These are phyloP conservation scores for Oxyteleia sp. DNA, from an alignment of 2,888 invertebrate genomes.

Conservation along the genomic window DNA sequence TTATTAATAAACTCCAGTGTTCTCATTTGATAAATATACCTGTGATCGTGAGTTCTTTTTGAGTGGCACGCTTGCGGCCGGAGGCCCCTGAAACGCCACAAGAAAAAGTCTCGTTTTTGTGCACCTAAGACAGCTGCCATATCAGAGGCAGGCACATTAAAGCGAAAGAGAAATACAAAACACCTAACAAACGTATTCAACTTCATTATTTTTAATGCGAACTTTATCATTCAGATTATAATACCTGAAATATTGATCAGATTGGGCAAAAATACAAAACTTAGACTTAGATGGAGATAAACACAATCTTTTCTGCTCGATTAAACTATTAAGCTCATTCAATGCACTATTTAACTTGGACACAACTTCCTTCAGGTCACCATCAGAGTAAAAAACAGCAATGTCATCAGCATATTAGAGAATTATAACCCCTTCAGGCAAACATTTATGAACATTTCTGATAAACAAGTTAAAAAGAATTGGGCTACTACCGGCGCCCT, in stretches of 20 bases:
- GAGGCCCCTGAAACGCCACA: too few species aligned
- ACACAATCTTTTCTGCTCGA: not conserved
- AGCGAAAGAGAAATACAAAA: too few species aligned
- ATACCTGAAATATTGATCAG: not conserved
- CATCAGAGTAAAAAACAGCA: not conserved
- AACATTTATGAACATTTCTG: not conserved
- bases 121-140: too few species aligned
- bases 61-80: too few species aligned
- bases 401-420: not conserved
- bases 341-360: not conserved
- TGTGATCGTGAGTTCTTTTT: too few species aligned
- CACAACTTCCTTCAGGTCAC: not conserved
- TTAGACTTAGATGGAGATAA: not conserved
- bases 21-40: too few species aligned
- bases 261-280: not conserved
- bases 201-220: not conserved
- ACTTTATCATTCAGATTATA: not conserved
- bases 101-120: too few species aligned
- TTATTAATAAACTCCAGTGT: too few species aligned
- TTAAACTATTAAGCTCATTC: not conserved
- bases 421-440: not conserved
- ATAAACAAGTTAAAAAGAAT: constrained; percentile 6
- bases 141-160: too few species aligned
- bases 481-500: not conserved
- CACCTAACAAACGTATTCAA: too few species aligned